Evolutionary conservation across 2,888 invertebrate genomes (phyloP), one percentile per base, ranked within the genome.

Genomic region (Dioctria linearis): DNA sequence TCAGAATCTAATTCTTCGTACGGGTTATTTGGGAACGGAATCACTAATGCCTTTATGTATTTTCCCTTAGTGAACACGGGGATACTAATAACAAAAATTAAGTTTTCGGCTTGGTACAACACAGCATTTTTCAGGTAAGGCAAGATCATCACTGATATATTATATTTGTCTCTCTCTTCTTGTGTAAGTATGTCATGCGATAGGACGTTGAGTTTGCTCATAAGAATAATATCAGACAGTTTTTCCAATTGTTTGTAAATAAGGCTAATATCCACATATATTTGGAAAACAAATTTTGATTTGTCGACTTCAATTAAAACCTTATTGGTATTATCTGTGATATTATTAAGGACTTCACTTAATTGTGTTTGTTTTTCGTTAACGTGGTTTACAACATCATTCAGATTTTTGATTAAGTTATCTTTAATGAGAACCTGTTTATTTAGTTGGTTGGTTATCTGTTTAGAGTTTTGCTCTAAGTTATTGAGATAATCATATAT

Each of bases 201-300:
- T n/a, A 66, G 5, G 4, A 42, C 40, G 4, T 39, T 66, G 3
- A 66, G 11, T 66, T 66, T 66, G 25, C 66, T 66, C 43, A 66
- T 40, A 11, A 66, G 46, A 46, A 79, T 59, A 4, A 59, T 79
- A 13, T 79, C 59, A 8, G 65, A 46, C 2, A 71, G 57, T 71
- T 79, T 71, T 63, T 63, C 79, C 42, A 71, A 39, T 66, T 78
- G 78, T 57, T 57, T 57, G 42, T 42, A n/a, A 43, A 51, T 51
- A 9, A 11, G 6, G 51, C 11, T 51, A 9, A 51, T 6, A 11
- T 51, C 51, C 6, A 11, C 51, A 11, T 51, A 57, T 11, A n/a
- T 11, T 57, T 57, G 57, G 11, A 57, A 57, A 57, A 13, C 5
- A 57, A 57, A 13, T 57, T 57, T 57, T 57, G 25, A 5, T 46